Percentiles rank a stretch among this genome's conserved stretches.
Evolutionary conservation across 1,140 invertebrate genomes (phyloP).

Genomic region (Globodera rostochiensis): DNA sequence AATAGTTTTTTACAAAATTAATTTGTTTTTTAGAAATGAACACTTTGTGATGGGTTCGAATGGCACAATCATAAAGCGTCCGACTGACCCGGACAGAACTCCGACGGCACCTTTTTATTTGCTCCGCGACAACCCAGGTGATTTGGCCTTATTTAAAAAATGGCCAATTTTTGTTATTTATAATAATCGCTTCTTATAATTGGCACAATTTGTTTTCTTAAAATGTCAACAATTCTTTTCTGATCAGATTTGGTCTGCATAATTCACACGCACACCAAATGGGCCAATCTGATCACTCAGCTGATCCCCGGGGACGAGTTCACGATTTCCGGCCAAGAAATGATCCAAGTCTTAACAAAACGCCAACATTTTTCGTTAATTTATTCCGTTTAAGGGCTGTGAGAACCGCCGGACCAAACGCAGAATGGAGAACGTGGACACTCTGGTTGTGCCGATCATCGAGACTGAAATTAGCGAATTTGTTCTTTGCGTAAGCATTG

Average conservation of each 20-base stretch:
- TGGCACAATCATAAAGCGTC: background rate
- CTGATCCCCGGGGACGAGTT: constrained; percentile 77
- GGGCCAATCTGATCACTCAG: constrained; percentile 84
- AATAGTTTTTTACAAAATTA: background rate
- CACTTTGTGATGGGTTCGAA: background rate
- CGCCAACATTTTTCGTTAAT: background rate
- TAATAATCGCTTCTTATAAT: too few relatives aligned
- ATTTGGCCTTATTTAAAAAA: background rate
- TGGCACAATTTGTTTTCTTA: too few relatives aligned
- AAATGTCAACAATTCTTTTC: background rate
- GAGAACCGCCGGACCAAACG: constrained; percentile 71
- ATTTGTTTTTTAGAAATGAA: background rate
- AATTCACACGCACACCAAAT: constrained; percentile 86
- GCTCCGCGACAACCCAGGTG: background rate
- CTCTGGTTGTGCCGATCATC: constrained; percentile 90
- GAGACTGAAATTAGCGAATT: constrained; percentile 92
- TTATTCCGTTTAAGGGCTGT: constrained; percentile 71
- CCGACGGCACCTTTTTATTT: background rate
- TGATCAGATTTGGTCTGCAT: background rate
- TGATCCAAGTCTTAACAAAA: constrained; percentile 78
- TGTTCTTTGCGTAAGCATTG: constrained; percentile 72
- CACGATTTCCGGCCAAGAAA: constrained; percentile 86
- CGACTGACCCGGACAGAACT: background rate
- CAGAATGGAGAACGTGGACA: constrained; percentile 85
- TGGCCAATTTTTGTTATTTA: background rate